phyloP scores from a whole-genome alignment of 2,888 invertebrate species.

The Meta bourneti region DNA sequence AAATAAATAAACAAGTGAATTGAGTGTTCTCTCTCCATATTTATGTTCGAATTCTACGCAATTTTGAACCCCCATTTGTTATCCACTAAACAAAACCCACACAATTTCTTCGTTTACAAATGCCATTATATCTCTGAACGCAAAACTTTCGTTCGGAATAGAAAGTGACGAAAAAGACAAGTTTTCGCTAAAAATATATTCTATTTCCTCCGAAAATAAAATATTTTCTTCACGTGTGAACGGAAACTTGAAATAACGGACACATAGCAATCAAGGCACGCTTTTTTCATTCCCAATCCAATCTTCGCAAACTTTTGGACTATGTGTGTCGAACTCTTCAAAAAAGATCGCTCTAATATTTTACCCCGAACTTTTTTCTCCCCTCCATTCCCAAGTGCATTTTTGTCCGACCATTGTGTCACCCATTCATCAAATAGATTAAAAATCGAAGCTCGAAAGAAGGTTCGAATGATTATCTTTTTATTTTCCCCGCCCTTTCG shows the following conservation, averaged over 20 bases:
- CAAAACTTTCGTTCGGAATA: neutral
- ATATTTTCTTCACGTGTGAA: neutral
- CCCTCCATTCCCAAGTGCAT: neutral
- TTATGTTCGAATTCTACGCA: no score
- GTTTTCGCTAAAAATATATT: neutral
- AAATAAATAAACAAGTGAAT: no score
- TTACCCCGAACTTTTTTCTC: neutral
- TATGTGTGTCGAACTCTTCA: neutral
- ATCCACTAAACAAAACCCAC: no score
- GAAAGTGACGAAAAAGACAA: neutral
- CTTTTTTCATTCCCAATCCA: neutral
- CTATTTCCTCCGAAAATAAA: neutral
- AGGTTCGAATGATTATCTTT: neutral
- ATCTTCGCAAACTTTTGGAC: neutral
- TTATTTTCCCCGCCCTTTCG: neutral
- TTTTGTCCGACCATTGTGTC: neutral
- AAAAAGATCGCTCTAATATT: neutral
- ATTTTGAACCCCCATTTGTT: no score
- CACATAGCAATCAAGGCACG: neutral
- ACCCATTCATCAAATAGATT: slow-evolving; percentile 33
- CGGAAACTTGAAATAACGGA: neutral
- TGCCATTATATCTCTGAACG: neutral
- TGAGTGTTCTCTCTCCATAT: no score
- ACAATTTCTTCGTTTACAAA: no score
- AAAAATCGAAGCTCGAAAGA: slow-evolving; percentile 25